Percentiles rank a stretch among this genome's conserved stretches.
Evolutionary conservation across 2,113 vertebrate species (phyloP).

Genomic region (Coryphaenoides rupestris): DNA sequence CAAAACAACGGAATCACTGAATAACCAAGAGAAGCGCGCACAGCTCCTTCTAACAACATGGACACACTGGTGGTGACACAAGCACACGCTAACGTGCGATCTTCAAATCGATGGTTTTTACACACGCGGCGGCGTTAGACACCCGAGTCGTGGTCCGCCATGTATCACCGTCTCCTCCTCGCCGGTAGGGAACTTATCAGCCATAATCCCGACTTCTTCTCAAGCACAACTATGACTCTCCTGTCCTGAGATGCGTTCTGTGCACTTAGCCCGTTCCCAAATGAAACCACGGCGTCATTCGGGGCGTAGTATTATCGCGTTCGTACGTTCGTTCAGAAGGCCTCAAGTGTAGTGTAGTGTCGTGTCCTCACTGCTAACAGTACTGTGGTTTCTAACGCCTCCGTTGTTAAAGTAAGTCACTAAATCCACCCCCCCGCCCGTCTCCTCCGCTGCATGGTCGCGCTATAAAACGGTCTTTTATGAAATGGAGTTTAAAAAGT

Average conservation of each 20-base stretch:
- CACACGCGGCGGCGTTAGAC: no score
- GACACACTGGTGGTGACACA: constrained; percentile 10
- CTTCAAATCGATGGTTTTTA: background rate
- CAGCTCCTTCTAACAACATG: background rate
- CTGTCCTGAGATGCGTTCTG: background rate
- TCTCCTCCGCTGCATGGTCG: no score
- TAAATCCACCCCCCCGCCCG: no score
- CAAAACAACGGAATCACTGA: constrained; percentile 15
- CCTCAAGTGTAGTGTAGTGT: no score
- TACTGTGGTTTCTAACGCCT: no score
- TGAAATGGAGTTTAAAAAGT: no score
- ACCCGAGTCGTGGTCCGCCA: background rate
- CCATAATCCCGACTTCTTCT: background rate
- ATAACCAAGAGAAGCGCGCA: background rate
- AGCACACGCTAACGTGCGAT: background rate
- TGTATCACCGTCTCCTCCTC: background rate
- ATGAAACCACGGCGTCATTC: no score
- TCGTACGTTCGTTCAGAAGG: no score
- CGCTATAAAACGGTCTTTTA: no score
- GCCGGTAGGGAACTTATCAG: background rate
- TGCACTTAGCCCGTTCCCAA: background rate
- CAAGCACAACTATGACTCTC: background rate
- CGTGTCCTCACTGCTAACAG: no score
- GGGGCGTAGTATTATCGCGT: no score
- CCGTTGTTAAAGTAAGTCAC: no score